phyloP scores from a whole-genome alignment of 1,140 invertebrate genomes.

The Semibalanus balanoides region DNA sequence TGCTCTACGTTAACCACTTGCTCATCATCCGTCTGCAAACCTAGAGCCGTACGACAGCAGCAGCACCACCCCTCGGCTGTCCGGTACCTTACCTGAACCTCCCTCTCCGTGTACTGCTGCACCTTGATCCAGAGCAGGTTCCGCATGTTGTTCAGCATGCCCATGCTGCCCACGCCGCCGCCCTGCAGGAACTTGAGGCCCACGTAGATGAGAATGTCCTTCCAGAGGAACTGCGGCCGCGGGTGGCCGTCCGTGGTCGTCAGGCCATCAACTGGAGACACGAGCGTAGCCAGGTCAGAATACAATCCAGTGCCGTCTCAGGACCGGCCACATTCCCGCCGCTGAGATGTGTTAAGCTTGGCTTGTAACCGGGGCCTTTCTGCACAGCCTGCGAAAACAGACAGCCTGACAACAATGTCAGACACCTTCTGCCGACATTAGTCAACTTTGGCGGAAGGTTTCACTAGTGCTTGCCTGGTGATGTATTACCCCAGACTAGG shows the following conservation, averaged over 20 bases:
- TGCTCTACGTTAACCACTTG: not conserved
- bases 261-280: slow-evolving; percentile 55
- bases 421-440: not conserved
- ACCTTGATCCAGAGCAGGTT: slow-evolving; percentile 88
- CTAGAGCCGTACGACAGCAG: too few species aligned
- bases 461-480: not conserved
- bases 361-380: too few species aligned
- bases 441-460: not conserved
- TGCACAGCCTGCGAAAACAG: not conserved
- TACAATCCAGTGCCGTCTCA: too few species aligned
- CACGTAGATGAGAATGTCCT: slow-evolving; percentile 73
- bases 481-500: not conserved
- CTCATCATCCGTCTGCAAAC: too few species aligned
- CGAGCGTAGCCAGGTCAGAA: too few species aligned
- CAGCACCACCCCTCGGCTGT: not conserved
- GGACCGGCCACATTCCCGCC: too few species aligned
- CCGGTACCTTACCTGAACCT: slow-evolving; percentile 54
- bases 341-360: too few species aligned
- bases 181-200: slow-evolving; percentile 84
- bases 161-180: slow-evolving; percentile 76
- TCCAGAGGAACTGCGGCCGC: slow-evolving; percentile 56
- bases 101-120: slow-evolving; percentile 85
- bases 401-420: not conserved
- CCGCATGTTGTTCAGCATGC: slow-evolving; percentile 77
- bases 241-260: slow-evolving; percentile 32